Evolutionary conservation across 2,888 invertebrate genomes (phyloP).

Genomic region (Dolichopus griseipennis): DNA sequence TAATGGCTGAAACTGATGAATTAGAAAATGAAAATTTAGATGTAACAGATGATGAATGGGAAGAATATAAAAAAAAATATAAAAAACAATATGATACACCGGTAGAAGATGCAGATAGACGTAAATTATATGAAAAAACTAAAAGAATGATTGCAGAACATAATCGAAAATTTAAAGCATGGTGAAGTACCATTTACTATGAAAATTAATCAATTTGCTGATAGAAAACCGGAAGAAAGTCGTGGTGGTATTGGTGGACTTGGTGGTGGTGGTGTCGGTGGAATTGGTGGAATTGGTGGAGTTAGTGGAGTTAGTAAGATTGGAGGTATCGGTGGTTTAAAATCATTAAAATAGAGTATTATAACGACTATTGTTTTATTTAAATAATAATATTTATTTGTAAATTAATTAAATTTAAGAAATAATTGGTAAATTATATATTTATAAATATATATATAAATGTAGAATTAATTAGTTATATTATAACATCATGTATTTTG

Average conservation of each 20-base stretch:
- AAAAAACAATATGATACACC: conserved; percentile 19
- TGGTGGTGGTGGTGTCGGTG: too few relatives aligned
- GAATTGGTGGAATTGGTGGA: too few relatives aligned
- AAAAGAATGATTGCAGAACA: conserved; percentile 22
- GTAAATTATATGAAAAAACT: conserved; percentile 21
- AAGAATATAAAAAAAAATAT: conserved; percentile 33
- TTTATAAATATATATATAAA: too few relatives aligned
- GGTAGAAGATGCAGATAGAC: conserved; percentile 18
- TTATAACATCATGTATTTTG: too few relatives aligned
- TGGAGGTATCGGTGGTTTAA: too few relatives aligned
- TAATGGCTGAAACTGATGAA: not conserved
- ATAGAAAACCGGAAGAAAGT: conserved; percentile 18
- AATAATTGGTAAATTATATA: too few relatives aligned
- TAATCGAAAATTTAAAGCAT: conserved; percentile 21
- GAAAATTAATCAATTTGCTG: conserved; percentile 26
- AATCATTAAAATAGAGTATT: too few relatives aligned
- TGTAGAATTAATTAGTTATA: too few relatives aligned
- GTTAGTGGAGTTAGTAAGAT: too few relatives aligned
- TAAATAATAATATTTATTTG: too few relatives aligned
- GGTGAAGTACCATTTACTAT: conserved; percentile 22
- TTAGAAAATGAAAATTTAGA: not conserved
- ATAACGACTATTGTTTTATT: too few relatives aligned
- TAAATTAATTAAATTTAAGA: too few relatives aligned
- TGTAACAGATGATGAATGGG: conserved; percentile 32
- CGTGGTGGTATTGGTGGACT: not conserved